These are phyloP conservation scores for Sebastes hopkinsi DNA, from an alignment of 2,797 vertebrate genomes.

Conservation along the genomic window DNA sequence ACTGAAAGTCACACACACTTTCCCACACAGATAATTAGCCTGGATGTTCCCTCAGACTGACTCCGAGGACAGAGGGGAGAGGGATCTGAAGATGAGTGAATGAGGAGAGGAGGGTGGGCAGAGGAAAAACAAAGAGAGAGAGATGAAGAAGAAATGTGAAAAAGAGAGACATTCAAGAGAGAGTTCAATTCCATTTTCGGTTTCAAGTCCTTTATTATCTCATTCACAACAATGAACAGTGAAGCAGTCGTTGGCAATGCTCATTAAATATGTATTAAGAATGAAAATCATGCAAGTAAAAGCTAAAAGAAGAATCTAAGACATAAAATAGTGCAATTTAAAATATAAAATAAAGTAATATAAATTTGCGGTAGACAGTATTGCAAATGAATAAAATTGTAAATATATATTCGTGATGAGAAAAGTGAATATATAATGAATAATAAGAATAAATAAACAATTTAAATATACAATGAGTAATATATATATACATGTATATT, in stretches of 20 bases:
- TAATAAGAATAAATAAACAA: no score
- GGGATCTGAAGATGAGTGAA: neutral
- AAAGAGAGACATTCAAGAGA: neutral
- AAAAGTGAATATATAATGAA: no score
- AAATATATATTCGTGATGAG: no score
- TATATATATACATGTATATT: no score
- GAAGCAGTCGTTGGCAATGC: neutral
- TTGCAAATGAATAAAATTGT: no score
- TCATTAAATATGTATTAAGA: neutral
- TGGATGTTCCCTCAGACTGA: slow-evolving; percentile 14
- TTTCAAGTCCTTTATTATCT: neutral
- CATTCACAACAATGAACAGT: neutral
- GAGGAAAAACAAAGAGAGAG: neutral
- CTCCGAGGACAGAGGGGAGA: slow-evolving; percentile 5
- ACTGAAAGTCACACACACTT: neutral
- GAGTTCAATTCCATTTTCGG: neutral
- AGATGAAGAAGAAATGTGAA: neutral
- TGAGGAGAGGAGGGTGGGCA: neutral
- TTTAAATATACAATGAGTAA: no score
- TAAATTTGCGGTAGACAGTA: no score
- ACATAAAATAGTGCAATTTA: neutral
- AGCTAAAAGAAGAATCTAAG: neutral
- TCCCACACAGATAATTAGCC: slow-evolving; percentile 37
- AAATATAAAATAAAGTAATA: neutral
- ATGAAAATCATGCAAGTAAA: neutral